Evolutionary conservation across 2,888 invertebrate genomes (phyloP), one percentile per base, ranked within the genome.

Genomic region (Xestia xanthographa): DNA sequence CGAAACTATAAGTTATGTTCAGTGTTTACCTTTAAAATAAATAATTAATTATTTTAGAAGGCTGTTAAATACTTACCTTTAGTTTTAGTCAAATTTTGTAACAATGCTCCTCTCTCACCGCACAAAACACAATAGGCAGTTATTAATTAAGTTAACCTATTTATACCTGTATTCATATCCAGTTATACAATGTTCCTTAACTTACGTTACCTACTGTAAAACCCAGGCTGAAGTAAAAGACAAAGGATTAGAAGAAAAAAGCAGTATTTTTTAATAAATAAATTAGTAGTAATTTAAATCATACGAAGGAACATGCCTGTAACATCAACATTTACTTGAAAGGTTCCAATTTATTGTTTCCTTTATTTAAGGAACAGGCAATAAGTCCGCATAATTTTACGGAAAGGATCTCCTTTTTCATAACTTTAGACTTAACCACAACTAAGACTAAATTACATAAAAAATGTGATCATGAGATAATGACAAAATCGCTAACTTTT

Each of bases 101-200:
- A 66, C 82, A 76, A 82, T 76, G 77, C 22, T 76, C 14, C 17
- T 82, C 62, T 53, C 43, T 45, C 45, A 82, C 66, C n/a, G 41
- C n/a, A 22, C 50, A 14, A 66, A 62, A 62, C 66, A 76, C 77
- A 66, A 76, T 76, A 56, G 45, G 17, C 11, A 5, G 45, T 60
- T 5, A 45, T 34, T n/a, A 6, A 38, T 34, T 3, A 41, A n/a
- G 29, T 41, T 0, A 26, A 41, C 22, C 8, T 75, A 76, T 82
- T 53, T 79, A 79, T 79, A 77, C 56, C 20, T n/a, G 38, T 63
- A 6, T n/a, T 20, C 2, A 41, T 48, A n/a, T 50, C 6, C 17
- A 22, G 9, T 71, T 67, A 8, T 8, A 41, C 8, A 70, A 70
- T 29, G 45, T 41, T 50, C 11, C 22, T 34, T 14, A 43, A 34